Evolutionary conservation across 2,888 invertebrate genomes (phyloP).

Genomic region (Drosophila heteroneura): DNA sequence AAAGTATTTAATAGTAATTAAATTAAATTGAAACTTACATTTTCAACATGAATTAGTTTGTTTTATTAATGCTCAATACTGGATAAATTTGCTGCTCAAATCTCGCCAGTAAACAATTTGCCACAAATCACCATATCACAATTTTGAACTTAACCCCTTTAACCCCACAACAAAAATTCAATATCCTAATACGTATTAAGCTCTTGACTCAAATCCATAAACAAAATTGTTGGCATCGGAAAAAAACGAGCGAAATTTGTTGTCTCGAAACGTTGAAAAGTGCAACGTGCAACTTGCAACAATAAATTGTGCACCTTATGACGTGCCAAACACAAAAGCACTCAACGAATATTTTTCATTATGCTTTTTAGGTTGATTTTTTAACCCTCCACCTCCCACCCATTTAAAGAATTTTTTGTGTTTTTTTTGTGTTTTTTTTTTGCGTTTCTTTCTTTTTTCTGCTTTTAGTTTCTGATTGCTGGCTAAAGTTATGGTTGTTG

Average conservation of each 20-base stretch:
- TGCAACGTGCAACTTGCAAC: constrained; percentile 41
- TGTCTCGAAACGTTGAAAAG: constrained; percentile 27
- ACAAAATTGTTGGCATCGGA: constrained; percentile 4
- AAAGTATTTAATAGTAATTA: neutral
- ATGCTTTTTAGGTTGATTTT: constrained; percentile 29
- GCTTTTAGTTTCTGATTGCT: constrained; percentile 48
- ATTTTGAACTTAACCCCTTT: neutral
- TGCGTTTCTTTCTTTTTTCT: neutral
- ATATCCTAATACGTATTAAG: constrained; percentile 46
- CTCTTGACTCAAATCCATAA: constrained; percentile 40
- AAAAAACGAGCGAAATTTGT: constrained; percentile 1
- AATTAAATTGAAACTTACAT: neutral
- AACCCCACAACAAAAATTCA: neutral
- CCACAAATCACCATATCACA: constrained; percentile 9
- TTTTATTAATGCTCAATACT: neutral
- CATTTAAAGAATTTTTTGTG: constrained; percentile 27
- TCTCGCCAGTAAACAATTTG: neutral
- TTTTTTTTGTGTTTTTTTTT: neutral
- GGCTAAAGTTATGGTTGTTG: constrained; percentile 33
- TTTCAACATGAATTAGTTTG: neutral
- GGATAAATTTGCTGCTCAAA: neutral
- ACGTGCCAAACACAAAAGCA: constrained; percentile 55
- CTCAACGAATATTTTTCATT: constrained; percentile 67
- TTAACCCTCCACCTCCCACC: neutral
- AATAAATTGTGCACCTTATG: constrained; percentile 67